Base-by-base conservation (phyloP, 2,888 invertebrate species). In the Scotopteryx bipunctaria region DNA sequence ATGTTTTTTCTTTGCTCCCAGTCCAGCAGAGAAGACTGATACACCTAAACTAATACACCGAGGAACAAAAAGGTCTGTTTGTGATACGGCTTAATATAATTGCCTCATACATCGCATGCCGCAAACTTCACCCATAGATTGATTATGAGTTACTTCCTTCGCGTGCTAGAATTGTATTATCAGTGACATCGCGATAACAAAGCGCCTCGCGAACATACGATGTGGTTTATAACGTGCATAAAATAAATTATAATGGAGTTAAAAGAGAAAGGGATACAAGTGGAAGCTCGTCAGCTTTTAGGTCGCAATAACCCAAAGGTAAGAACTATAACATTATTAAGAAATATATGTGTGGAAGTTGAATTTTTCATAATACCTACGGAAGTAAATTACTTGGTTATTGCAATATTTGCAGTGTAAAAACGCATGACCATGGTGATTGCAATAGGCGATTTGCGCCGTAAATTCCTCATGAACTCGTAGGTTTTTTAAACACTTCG, bases 181-280 rank as follows among this genome's bases (percentile, higher is more conserved):
- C 42, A 42, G 49, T 42, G 29, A 5, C 15, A 42, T 49, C 48
- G 48, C 29, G 49, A 49, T 48, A 48, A 42, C 35, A 36, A 35
- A 41, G 40, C 27, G 47, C 14, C 33, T 37, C 32, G 40, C 17
- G 21, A 15, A 3, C 3, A 4, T 2, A 48, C 35, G 29, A 29
- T 29, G 19, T 19, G 15, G 27, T 48, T 48, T 35, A 29, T 27
- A 41, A 29, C 41, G 48, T 48, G 48, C 38, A 16, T 38, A 41
- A 35, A 35, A 35, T 27, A 33, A 31, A 44, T 32, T 32, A 46
- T 33, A 3, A 46, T 46, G 48, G 47, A 35, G 17, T 5, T 21
- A n/a, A 5, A 9, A 11, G 6, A 27, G 3, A n/a, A 27, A 2
- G 25, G 19, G 5, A n/a, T 9, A 6, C 41, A 21, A 17, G 14